Evolutionary conservation across 2,888 invertebrate genomes (phyloP).

Genomic region (Byasa hedistus): DNA sequence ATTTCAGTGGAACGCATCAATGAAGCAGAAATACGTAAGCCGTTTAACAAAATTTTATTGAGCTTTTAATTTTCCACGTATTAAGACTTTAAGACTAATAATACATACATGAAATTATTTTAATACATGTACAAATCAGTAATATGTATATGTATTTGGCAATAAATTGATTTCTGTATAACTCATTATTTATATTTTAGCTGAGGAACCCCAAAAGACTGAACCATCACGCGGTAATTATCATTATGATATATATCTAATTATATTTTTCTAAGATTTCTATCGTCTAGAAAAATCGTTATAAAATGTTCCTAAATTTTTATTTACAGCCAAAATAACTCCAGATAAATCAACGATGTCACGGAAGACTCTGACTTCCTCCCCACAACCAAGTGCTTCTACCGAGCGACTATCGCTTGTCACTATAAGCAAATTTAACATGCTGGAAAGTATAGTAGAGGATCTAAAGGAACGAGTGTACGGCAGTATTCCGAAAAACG

Average conservation of each 20-base stretch:
- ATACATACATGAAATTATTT: too few species aligned
- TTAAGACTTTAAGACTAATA: too few species aligned
- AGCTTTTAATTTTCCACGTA: constrained; percentile 11
- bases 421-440: constrained; percentile 67
- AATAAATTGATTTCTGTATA: background rate
- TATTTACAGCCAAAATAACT: background rate
- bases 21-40: constrained; percentile 15
- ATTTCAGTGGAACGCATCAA: constrained; percentile 24
- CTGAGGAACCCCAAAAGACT: background rate
- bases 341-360: background rate
- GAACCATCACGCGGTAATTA: background rate
- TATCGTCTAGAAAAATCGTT: too few species aligned
- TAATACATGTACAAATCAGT: background rate
- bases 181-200: background rate
- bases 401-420: constrained; percentile 66
- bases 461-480: constrained; percentile 65
- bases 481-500: constrained; percentile 66
- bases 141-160: too few species aligned
- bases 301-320: too few species aligned
- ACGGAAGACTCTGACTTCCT: constrained; percentile 1
- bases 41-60: background rate
- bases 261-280: too few species aligned
- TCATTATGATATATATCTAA: background rate
- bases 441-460: constrained; percentile 58
- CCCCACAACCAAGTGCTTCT: constrained; percentile 31